Conservation (phyloP, 2,888 invertebrate genomes). For the Rotaria socialis region DNA sequence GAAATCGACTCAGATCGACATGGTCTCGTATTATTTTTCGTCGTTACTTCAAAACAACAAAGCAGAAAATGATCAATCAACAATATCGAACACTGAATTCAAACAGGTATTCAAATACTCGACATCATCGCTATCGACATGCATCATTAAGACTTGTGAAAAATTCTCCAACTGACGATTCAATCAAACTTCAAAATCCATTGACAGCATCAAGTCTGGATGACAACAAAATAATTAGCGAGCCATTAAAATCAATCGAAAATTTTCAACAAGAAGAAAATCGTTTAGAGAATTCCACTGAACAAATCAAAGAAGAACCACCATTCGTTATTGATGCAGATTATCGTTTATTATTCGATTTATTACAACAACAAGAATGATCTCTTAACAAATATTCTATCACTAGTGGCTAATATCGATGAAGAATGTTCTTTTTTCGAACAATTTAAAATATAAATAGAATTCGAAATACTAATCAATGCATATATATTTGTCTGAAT, state of each 20-base stretch:
- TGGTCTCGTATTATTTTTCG: too few species aligned
- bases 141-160: too few species aligned
- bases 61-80: too few species aligned
- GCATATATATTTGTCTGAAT: too few species aligned
- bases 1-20: too few species aligned
- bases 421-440: neutral
- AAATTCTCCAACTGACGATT: too few species aligned
- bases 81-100: too few species aligned
- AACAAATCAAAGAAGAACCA: neutral
- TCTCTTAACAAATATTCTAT: neutral
- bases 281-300: neutral
- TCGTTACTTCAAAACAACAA: too few species aligned
- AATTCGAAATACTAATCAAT: neutral
- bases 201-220: neutral
- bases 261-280: neutral
- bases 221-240: neutral
- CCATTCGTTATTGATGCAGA: neutral
- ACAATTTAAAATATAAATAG: neutral
- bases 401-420: neutral
- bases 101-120: too few species aligned
- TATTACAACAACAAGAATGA: neutral
- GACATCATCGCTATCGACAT: too few species aligned
- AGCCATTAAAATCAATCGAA: neutral
- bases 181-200: too few species aligned
- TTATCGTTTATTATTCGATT: neutral